Base-by-base conservation (phyloP, 2,113 vertebrate species). In the Sciurus niger region DNA sequence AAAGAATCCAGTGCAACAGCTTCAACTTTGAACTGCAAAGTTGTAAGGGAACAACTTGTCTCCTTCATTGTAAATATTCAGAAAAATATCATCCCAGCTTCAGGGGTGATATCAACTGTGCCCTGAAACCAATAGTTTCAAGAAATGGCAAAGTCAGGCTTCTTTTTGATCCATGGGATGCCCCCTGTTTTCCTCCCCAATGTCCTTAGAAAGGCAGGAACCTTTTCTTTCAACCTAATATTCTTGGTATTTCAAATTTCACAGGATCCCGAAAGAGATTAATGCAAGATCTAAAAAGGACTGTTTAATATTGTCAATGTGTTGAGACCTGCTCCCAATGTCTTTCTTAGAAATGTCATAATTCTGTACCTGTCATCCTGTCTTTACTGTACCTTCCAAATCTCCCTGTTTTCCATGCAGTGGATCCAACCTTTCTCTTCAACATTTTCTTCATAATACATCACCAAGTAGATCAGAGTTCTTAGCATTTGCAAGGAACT, bases 231-330 rank as follows among this genome's bases (percentile, higher is more conserved):
- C 43, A 89, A 48, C 13, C 10, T 63, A 32, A 2, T 90, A 32
- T 51, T 96, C 72, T 84, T 76, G 11, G 6, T 72, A 76, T 11
- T 78, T 84, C 37, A 8, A 11, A 84, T 94, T 95, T 94, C 11
- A 82, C 37, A 70, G 53, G 32, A 76, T 74, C 11, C 28, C 68
- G 13, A 60, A 83, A 84, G 18, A 74, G n/a, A 60, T 32, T 65
- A 86, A 80, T 9, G 3, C 0, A 84, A 78, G 55, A 74, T 37
- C 63, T 55, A 84, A 17, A 73, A 92, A 92, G 2, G 2, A 18
- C n/a, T 80, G 12, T 88, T 11, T 60, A 68, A 76, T 18, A 16
- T 2, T 46, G 55, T n/a, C 5, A n/a, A 28, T 30, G 18, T 82
- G 43, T 53, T 83, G 28, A 78, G 28, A 18, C 12, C 28, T 58